Evolutionary conservation across 2,797 vertebrate genomes (phyloP).

Genomic region (Petrocephalus sullivani): DNA sequence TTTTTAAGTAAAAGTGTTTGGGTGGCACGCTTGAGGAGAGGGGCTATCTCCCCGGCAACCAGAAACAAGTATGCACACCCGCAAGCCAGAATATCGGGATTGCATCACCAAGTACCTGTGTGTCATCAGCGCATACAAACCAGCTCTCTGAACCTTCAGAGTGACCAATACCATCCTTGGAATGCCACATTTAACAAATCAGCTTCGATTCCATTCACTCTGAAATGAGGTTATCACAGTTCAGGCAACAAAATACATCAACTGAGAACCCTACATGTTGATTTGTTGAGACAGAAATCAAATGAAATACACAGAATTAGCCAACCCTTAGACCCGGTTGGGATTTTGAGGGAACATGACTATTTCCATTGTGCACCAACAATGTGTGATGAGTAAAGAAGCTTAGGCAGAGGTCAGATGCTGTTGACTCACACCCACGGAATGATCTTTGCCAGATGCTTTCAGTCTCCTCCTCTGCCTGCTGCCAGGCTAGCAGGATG

Average conservation of each 20-base stretch:
- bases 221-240: background rate
- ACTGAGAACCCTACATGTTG: background rate
- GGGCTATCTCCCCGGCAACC: conserved; percentile 50
- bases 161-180: background rate
- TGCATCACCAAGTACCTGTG: background rate
- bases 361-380: background rate
- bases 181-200: background rate
- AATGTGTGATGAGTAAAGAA: background rate
- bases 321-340: background rate
- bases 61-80: conserved; percentile 7
- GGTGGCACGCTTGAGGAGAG: conserved; percentile 43
- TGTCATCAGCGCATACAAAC: background rate
- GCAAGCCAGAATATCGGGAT: background rate
- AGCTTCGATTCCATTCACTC: background rate
- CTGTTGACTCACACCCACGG: background rate
- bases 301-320: background rate
- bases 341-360: background rate
- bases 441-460: conserved; percentile 11
- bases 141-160: background rate
- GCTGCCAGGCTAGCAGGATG: conserved; percentile 17
- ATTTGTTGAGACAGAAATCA: background rate
- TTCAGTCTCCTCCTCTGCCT: background rate
- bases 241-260: background rate
- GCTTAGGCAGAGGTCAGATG: background rate
- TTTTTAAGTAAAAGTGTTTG: conserved; percentile 46